phyloP scores from a whole-genome alignment of 2,888 invertebrate genomes.

The Luperina testacea region DNA sequence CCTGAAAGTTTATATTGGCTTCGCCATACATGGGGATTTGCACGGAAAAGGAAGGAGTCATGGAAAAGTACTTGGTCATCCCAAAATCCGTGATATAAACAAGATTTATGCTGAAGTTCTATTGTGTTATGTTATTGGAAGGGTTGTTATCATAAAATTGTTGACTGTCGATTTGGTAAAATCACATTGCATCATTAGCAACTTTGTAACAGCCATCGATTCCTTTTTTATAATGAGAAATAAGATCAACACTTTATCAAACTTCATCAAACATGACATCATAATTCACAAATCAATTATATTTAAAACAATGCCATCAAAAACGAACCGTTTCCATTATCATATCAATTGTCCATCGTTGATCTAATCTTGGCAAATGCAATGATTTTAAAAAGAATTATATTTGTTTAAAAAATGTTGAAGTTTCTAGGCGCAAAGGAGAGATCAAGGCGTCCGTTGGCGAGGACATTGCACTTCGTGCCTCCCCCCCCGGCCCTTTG shows the following conservation, averaged over 20 bases:
- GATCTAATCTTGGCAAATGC: conserved; percentile 60
- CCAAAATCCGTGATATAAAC: background rate
- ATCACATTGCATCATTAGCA: conserved; percentile 7
- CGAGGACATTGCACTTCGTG: conserved; percentile 90
- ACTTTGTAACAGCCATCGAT: conserved; percentile 2
- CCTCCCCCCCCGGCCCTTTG: conserved; percentile 73
- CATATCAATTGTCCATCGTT: conserved; percentile 60
- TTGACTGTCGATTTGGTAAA: background rate
- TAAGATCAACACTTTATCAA: conserved; percentile 18
- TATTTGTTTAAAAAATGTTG: conserved; percentile 75
- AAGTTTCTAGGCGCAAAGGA: conserved; percentile 75
- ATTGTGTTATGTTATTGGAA: background rate
- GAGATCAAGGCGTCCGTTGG: conserved; percentile 86
- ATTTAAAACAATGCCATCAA: conserved; percentile 25
- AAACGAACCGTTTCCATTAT: conserved; percentile 47
- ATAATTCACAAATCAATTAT: conserved; percentile 37
- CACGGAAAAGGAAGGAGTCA: conserved; percentile 5
- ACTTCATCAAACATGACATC: conserved; percentile 7
- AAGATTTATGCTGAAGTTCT: background rate
- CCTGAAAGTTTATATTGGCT: conserved; percentile 62
- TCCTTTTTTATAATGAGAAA: conserved; percentile 11
- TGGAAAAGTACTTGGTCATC: background rate
- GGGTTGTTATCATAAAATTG: background rate
- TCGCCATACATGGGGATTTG: conserved; percentile 37
- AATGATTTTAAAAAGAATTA: conserved; percentile 62